Evolutionary conservation across 2,113 vertebrate species (phyloP), one percentile per base, ranked within the genome.

Genomic region (Pseudolaguvia tuberculata): DNA sequence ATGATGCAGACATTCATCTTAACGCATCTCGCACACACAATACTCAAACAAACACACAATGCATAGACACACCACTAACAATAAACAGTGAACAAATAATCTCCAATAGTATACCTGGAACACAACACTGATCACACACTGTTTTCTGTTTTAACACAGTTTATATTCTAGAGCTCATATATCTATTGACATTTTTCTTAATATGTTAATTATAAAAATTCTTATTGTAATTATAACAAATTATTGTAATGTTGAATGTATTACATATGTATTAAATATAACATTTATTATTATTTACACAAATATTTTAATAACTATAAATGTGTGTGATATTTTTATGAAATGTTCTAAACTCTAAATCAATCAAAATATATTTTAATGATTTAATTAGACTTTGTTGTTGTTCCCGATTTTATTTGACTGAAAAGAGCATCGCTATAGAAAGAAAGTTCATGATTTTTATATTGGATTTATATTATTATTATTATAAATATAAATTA

Each of bases 1-100:
- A 66, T 48, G 39, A 23, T 15, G 18, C 59, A 10, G 18, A 58
- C 14, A 48, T 11, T 59, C 23, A 66, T 12, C 35, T 23, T 52
- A 55, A 35, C 18, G 20, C 52, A 61, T 55, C 47, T 18, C 21
- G 15, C 18, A 2, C 48, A 42, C 39, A 50, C 4, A 53, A n/a
- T n/a, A 42, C 39, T 42, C 39, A 42, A 42, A 42, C n/a, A 35
- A n/a, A 76, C 23, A 21, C 4, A 48, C 73, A 35, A 9, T 14
- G 73, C 1, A 85, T 86, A 87, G 63, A 83, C 78, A 67, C 9
- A 23, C 55, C 13, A 25, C 10, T 7, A 14, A 42, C 39, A 50
- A 53, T 42, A 42, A 42, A 42, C 1, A 8, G 39, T 42, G 39
- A 9, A 9, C 23, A 15, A 57, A 57, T 57, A 27, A 57, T 5